Conservation (phyloP, 2,797 vertebrate species). For the Bradypus variegatus region DNA sequence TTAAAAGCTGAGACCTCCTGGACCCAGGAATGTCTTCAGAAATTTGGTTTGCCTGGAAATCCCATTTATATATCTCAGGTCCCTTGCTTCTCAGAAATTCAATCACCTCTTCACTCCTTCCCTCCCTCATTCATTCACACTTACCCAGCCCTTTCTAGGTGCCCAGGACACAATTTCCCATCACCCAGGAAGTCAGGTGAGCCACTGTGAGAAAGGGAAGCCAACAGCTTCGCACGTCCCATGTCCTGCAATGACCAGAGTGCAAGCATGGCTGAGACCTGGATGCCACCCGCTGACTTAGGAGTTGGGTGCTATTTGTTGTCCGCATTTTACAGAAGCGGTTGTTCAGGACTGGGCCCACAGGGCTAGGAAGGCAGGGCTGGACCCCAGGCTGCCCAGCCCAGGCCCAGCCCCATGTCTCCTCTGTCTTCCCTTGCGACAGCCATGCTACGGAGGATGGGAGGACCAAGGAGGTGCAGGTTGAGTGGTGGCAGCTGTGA, state of each 20-base stretch:
- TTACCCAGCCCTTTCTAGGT: not conserved
- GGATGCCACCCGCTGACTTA: not conserved
- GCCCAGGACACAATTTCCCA: not conserved
- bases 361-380: not conserved
- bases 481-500: too few species aligned
- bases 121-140: not conserved
- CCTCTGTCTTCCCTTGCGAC: not conserved
- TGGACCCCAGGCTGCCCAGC: not conserved
- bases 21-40: not conserved
- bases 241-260: not conserved
- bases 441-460: not conserved
- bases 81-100: not conserved
- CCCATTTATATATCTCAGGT: not conserved
- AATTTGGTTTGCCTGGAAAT: not conserved
- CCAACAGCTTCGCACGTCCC: not conserved
- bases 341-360: not conserved
- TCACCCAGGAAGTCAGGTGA: not conserved
- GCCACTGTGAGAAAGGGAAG: too few species aligned
- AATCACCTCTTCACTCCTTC: not conserved
- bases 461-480: not conserved
- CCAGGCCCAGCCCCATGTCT: not conserved
- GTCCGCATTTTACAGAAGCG: not conserved
- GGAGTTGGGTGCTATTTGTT: not conserved
- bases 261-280: not conserved
- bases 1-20: not conserved